Conservation (phyloP, 2,797 vertebrate genomes). For the Selene dorsalis region DNA sequence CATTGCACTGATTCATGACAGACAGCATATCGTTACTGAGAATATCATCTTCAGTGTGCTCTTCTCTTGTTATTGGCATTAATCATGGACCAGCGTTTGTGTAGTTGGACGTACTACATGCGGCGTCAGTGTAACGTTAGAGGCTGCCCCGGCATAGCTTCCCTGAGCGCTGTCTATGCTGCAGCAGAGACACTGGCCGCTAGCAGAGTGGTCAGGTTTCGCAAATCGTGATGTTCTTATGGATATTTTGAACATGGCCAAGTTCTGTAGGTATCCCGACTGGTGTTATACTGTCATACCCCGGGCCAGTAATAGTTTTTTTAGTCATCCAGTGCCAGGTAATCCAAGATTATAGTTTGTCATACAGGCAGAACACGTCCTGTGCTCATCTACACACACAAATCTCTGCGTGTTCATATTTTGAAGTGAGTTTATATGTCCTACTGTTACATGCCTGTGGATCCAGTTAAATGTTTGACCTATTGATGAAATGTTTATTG, state of each 20-base stretch:
- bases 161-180: background rate
- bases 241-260: background rate
- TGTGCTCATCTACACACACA: background rate
- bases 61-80: background rate
- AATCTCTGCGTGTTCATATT: background rate
- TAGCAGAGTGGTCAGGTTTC: background rate
- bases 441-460: background rate
- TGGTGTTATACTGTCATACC: background rate
- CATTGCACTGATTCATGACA: background rate
- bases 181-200: rapidly evolving
- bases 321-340: constrained; percentile 35
- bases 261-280: background rate
- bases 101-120: background rate
- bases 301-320: constrained; percentile 44
- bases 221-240: background rate
- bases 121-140: background rate
- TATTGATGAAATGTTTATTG: too few species aligned
- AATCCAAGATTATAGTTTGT: constrained; percentile 60
- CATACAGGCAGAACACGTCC: background rate
- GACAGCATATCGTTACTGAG: background rate
- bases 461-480: background rate
- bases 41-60: background rate
- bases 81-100: too few species aligned
- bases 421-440: background rate
- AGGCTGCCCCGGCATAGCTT: background rate